Percentiles rank a stretch among this genome's conserved stretches.
These are phyloP conservation scores for Papilio machaon DNA, from an alignment of 1,140 invertebrate genomes.

Conservation along the genomic window DNA sequence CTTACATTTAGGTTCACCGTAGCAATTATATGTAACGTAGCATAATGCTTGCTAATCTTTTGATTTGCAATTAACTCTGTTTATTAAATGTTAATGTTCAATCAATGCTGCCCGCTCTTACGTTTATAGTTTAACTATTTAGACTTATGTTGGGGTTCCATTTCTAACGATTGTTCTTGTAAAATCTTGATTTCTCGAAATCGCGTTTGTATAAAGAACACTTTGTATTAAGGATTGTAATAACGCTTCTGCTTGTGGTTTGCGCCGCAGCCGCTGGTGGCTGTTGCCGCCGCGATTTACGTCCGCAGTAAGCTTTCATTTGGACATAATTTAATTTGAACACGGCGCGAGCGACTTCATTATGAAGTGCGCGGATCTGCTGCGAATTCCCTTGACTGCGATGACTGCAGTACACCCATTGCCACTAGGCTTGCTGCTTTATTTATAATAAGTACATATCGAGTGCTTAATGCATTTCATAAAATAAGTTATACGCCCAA, in stretches of 20 bases:
- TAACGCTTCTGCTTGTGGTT: background rate
- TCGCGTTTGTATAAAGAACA: background rate
- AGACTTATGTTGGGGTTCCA: no score
- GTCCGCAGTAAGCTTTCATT: slow-evolving; percentile 72
- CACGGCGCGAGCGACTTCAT: slow-evolving; percentile 74
- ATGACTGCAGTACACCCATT: no score
- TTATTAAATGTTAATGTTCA: no score
- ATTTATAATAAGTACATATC: background rate
- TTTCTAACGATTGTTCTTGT: background rate
- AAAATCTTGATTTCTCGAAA: background rate
- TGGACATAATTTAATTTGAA: slow-evolving; percentile 79
- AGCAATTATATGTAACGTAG: no score
- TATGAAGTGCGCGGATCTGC: slow-evolving; percentile 55
- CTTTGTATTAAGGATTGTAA: background rate
- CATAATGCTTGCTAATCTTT: no score
- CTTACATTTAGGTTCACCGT: no score
- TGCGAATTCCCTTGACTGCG: background rate
- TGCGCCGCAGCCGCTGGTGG: background rate
- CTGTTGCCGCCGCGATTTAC: slow-evolving; percentile 60
- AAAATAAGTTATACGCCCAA: no score
- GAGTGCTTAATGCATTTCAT: no score
- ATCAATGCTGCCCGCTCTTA: no score
- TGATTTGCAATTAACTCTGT: no score
- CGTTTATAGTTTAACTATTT: no score
- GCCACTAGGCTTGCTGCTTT: background rate